These are phyloP conservation scores for Sisor rabdophorus DNA, from an alignment of 2,113 vertebrate genomes.

Conservation along the genomic window DNA sequence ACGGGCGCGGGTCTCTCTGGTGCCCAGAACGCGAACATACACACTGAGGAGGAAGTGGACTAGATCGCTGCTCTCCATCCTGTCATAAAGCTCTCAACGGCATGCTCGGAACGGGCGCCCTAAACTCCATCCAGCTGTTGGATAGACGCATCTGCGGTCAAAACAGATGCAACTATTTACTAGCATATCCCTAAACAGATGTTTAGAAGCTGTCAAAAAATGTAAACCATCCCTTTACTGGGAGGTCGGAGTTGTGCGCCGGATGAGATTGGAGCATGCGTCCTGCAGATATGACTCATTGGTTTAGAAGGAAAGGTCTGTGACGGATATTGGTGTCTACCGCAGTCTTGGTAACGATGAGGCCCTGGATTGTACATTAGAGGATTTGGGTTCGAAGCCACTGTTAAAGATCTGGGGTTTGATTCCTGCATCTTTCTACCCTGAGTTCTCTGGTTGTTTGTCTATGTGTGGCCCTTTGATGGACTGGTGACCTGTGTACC, in stretches of 20 bases:
- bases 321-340: neutral
- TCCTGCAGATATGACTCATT: constrained; percentile 8
- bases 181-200: constrained; percentile 26
- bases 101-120: neutral
- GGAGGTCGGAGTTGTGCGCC: neutral
- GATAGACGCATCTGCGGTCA: constrained; percentile 23
- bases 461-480: too few relatives aligned
- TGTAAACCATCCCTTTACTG: constrained; percentile 18
- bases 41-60: constrained; percentile 13
- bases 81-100: constrained; percentile 18
- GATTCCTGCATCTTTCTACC: too few relatives aligned
- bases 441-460: too few relatives aligned
- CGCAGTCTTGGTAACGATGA: too few relatives aligned
- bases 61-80: neutral
- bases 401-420: too few relatives aligned
- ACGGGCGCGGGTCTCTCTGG: neutral
- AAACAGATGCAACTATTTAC: constrained; percentile 29
- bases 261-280: neutral
- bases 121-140: constrained; percentile 31
- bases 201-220: constrained; percentile 16
- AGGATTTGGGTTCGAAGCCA: too few relatives aligned
- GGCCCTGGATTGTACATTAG: too few relatives aligned
- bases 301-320: neutral
- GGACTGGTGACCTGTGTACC: too few relatives aligned
- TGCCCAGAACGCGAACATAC: neutral